Evolutionary conservation across 2,888 invertebrate species (phyloP).

Genomic region (Chrysolina americana): DNA sequence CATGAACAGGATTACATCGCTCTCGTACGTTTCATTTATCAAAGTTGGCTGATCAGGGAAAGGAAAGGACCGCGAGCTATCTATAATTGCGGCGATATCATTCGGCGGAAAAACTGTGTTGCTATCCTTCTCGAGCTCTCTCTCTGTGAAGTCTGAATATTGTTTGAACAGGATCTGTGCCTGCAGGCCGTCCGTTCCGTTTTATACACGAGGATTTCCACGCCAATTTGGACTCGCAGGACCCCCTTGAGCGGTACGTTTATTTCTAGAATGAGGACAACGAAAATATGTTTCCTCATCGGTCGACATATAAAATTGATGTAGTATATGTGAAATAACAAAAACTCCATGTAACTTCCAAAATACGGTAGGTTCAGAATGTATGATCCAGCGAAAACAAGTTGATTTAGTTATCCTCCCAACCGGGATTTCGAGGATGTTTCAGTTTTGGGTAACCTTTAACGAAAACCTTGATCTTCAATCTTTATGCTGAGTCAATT

Average conservation of each 20-base stretch:
- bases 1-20: conserved; percentile 47
- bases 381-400: too few relatives aligned
- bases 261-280: conserved; percentile 7
- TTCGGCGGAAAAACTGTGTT: conserved; percentile 42
- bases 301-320: background rate
- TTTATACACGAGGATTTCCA: conserved; percentile 16
- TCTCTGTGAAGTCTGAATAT: conserved; percentile 14
- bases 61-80: conserved; percentile 47
- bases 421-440: too few relatives aligned
- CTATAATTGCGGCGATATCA: conserved; percentile 54
- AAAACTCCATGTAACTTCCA: too few relatives aligned
- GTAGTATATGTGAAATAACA: background rate
- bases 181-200: conserved; percentile 6
- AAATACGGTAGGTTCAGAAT: too few relatives aligned
- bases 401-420: too few relatives aligned
- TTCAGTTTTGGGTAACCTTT: too few relatives aligned
- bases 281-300: background rate
- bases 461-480: too few relatives aligned
- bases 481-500: too few relatives aligned
- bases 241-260: conserved; percentile 2
- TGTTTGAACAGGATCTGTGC: conserved; percentile 39
- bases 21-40: conserved; percentile 50
- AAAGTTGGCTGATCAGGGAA: conserved; percentile 51
- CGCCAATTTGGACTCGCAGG: conserved; percentile 18
- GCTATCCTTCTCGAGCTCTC: conserved; percentile 13